Evolutionary conservation across 2,113 vertebrate genomes (phyloP).

Genomic region (Cyanoderma ruficeps): DNA sequence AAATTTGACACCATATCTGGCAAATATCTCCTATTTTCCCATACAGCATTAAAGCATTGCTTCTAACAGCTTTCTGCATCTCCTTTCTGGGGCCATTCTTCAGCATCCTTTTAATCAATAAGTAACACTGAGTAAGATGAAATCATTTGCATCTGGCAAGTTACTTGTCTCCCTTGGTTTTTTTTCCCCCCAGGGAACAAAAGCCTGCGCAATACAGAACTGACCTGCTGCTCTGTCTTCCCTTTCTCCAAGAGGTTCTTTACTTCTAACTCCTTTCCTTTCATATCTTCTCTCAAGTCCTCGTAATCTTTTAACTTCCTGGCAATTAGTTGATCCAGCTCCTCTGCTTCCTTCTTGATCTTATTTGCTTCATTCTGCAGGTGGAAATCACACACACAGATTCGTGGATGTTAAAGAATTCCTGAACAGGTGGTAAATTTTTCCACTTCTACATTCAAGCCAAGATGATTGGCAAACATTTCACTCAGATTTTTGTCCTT

Average conservation of each 20-base stretch:
- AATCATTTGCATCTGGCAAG: neutral
- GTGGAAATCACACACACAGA: neutral
- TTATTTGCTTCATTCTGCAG: slow-evolving; percentile 86
- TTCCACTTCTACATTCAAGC: neutral
- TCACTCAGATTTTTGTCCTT: neutral
- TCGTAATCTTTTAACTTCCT: slow-evolving; percentile 91
- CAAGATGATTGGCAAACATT: neutral
- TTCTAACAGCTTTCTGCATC: neutral
- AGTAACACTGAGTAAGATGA: neutral
- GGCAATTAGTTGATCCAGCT: slow-evolving; percentile 89
- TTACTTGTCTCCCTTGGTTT: neutral
- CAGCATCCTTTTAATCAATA: neutral
- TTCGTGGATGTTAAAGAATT: neutral
- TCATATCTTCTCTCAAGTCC: slow-evolving; percentile 91
- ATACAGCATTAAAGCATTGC: neutral
- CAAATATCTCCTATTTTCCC: neutral
- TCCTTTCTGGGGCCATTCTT: neutral
- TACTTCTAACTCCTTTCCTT: slow-evolving; percentile 88
- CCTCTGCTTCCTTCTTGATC: slow-evolving; percentile 91
- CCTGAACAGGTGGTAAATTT: neutral
- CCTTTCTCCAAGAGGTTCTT: slow-evolving; percentile 94
- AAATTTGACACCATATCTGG: neutral
- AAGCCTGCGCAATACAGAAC: slow-evolving; percentile 10
- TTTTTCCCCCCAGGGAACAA: neutral
- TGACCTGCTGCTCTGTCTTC: slow-evolving; percentile 95